Base-by-base conservation (phyloP, 2,113 vertebrate genomes). In the Corvus cornix region DNA sequence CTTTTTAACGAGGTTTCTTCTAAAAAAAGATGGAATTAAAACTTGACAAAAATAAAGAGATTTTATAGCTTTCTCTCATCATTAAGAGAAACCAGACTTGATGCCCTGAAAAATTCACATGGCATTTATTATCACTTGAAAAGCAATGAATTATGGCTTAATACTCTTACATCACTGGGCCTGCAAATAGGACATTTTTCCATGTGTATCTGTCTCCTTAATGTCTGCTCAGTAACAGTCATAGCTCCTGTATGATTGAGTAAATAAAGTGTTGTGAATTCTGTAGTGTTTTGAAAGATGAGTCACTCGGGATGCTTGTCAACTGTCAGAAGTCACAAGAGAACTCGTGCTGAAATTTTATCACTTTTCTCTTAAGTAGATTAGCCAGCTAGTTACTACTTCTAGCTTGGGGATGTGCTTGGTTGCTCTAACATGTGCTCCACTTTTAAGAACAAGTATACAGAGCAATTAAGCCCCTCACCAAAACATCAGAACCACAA, bases 251-350 rank as follows among this genome's bases (percentile, higher is more conserved):
- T 60, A 55, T 33, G 33, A 94, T 4, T 52, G 31, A 83, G 39
- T 94, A 97, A 94, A 94, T 80, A 83, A 87, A 68, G 23, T 33
- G 27, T 62, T 69, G 23, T 52, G 41, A 91, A 79, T 93, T 85
- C 35, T 48, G 14, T 51, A 63, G 11, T 58, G 44, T 58, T 92
- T 78, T 86, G 73, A 53, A 77, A 88, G 72, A 86, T 80, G 15
- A 90, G 64, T 92, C 63, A 80, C 46, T 81, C 28, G 6, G 10
- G 35, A 72, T 68, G 28, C 33, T 72, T 60, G 44, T 66, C 74
- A 95, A 60, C 74, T 68, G 27, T 72, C 74, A 82, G 62, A 91
- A 94, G 16, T 52, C 66, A 84, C 56, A 64, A 49, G 41, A 75
- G 26, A 93, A 72, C 44, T 68, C 78, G 60, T 41, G 44, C 5